phyloP scores from a whole-genome alignment of 2,888 invertebrate genomes.

The Terebella lapidaria region DNA sequence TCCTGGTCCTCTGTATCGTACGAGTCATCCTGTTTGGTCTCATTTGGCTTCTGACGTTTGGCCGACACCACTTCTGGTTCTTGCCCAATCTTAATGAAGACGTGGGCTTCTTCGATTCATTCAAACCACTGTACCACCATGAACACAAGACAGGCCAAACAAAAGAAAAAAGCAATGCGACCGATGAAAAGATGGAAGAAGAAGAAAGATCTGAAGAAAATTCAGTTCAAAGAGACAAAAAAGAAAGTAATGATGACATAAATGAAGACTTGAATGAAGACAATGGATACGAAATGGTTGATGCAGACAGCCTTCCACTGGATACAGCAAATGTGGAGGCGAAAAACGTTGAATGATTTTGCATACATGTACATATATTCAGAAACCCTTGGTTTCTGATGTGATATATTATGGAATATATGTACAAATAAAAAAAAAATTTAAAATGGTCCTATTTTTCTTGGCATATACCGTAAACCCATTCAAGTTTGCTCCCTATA shows the following conservation, averaged over 20 bases:
- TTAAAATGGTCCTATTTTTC: no score
- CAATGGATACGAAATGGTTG: constrained; percentile 1
- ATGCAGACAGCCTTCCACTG: neutral
- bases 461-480: no score
- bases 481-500: no score
- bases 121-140: constrained; percentile 80
- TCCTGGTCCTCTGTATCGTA: constrained; percentile 82
- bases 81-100: constrained; percentile 99
- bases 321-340: no score
- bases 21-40: constrained; percentile 85
- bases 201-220: neutral
- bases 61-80: constrained; percentile 93
- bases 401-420: no score
- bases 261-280: neutral
- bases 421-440: no score
- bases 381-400: no score
- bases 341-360: no score
- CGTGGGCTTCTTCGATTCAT: constrained; percentile 96
- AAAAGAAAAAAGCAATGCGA: constrained; percentile 3
- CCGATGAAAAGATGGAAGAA: neutral
- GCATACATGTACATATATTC: no score
- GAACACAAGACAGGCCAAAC: neutral
- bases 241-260: neutral
- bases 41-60: constrained; percentile 77
- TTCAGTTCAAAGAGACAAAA: neutral